A percentile compares a stretch with the other conserved stretches of the same genome.
phyloP scores from a whole-genome alignment of 2,113 vertebrate genomes.

The Cyprinus carpio region DNA sequence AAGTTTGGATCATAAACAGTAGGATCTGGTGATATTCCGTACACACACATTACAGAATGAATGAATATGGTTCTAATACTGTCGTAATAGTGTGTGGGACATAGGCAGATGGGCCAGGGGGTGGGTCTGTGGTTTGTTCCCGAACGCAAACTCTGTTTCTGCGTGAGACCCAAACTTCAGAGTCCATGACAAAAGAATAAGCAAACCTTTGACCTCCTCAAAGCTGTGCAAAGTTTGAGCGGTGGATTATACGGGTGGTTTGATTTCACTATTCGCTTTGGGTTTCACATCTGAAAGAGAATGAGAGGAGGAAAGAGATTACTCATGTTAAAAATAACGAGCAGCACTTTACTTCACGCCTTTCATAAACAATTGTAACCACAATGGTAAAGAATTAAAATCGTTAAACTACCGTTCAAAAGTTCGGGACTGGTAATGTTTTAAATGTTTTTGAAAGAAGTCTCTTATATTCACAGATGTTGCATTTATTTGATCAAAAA shows the following conservation, averaged over 20 bases:
- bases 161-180: slow-evolving; percentile 30
- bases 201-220: slow-evolving; percentile 45
- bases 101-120: slow-evolving; percentile 46
- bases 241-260: slow-evolving; percentile 25
- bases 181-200: slow-evolving; percentile 42
- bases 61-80: slow-evolving; percentile 59
- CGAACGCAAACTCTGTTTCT: slow-evolving; percentile 15
- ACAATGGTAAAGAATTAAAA: background rate
- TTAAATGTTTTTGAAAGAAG: background rate
- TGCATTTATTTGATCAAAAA: too few species aligned
- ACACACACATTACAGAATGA: slow-evolving; percentile 36
- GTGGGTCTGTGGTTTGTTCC: slow-evolving; percentile 28
- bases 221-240: slow-evolving; percentile 50
- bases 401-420: background rate
- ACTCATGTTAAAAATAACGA: background rate
- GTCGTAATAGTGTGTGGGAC: slow-evolving; percentile 52
- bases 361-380: background rate
- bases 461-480: background rate
- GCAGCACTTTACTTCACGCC: background rate
- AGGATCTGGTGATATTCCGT: slow-evolving; percentile 50
- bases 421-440: background rate
- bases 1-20: slow-evolving; percentile 34
- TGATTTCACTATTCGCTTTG: slow-evolving; percentile 66
- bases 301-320: slow-evolving; percentile 20
- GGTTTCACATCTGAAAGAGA: slow-evolving; percentile 72